A percentile compares a stretch with the other conserved stretches of the same genome.
These are phyloP conservation scores for Gallinago undulata DNA, from an alignment of 2,113 vertebrate species.

Conservation along the genomic window DNA sequence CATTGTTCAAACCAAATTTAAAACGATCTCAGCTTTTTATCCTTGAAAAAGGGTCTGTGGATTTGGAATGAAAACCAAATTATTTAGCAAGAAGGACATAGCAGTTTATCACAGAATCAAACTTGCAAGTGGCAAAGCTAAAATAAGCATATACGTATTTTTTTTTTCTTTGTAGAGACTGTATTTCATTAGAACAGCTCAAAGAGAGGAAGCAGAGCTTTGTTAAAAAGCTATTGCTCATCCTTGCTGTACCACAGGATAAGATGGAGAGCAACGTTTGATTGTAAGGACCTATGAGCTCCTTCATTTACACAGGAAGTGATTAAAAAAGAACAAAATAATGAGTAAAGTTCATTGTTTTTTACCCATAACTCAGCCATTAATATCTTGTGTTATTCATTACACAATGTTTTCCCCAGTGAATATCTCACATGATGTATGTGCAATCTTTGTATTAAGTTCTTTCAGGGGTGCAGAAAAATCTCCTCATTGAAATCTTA, in stretches of 20 bases:
- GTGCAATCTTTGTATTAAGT: background rate
- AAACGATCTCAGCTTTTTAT: background rate
- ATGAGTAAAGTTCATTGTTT: accelerated
- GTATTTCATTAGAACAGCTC: background rate
- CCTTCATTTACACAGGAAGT: background rate
- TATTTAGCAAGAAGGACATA: background rate
- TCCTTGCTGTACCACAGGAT: background rate
- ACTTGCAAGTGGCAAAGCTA: background rate
- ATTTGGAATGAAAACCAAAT: background rate
- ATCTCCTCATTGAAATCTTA: background rate
- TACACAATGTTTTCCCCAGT: background rate
- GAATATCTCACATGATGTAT: background rate
- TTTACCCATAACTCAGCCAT: background rate
- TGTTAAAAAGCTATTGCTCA: background rate
- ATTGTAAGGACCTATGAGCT: background rate
- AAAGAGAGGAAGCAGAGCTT: slow-evolving; percentile 7
- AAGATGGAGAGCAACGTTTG: background rate
- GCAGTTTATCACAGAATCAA: background rate
- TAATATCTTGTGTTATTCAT: background rate
- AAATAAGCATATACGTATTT: background rate
- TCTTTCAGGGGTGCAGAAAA: background rate
- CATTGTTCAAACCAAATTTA: background rate
- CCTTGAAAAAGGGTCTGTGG: background rate
- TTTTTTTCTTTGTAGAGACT: background rate
- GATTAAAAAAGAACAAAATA: background rate